Base-by-base conservation (phyloP, 92 coral and sea anemone species). In the Heteractis magnifica region DNA sequence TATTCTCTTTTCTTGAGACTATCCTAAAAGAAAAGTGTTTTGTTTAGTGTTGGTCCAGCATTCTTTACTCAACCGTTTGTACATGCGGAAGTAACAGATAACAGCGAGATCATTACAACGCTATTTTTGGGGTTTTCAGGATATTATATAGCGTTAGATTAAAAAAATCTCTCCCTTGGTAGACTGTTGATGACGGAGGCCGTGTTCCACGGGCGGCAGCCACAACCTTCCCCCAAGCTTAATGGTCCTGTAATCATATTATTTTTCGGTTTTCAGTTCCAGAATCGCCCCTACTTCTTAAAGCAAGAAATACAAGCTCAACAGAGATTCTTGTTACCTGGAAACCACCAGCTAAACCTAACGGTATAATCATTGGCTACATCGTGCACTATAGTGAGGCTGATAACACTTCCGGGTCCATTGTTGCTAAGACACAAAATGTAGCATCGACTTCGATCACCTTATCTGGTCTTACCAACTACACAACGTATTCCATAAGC, bases 401-500 rank as follows among this genome's bases (percentile, higher is more conserved):
- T 64, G 51, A 65, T 56, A 79, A 85, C 16, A 52, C 77, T 13
- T 21, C 73, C 10, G 83, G 83, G 26, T 41, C 41, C 15, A 76
- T 75, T 34, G 41, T 75, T 49, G 21, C 26, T 19, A 49, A 6
- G 59, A 49, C 4, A 10, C 21, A 12, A 20, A 19, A 15, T 62
- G 78, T 49, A 64, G 65, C 49, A 10, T n/a, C 20, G 52, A 80
- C 85, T 19, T 88, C 88, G 16, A 77, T 72, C 15, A 56, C 14
- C 53, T 26, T 93, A 52, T 68, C 49, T 51, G 77, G 79, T 3
- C 93, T 93, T 15, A 23, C 20, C 3, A 76, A 78, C 50, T 94
- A 71, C 80, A 90, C 90, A 11, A 44, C n/a, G 44, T 94, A 91
- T 75, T 82, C 76, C 71, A 81, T 94, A 52, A 74, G 85, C 0